Base-by-base conservation (phyloP, 1,140 invertebrate genomes). In the Zaprionus capensis region DNA sequence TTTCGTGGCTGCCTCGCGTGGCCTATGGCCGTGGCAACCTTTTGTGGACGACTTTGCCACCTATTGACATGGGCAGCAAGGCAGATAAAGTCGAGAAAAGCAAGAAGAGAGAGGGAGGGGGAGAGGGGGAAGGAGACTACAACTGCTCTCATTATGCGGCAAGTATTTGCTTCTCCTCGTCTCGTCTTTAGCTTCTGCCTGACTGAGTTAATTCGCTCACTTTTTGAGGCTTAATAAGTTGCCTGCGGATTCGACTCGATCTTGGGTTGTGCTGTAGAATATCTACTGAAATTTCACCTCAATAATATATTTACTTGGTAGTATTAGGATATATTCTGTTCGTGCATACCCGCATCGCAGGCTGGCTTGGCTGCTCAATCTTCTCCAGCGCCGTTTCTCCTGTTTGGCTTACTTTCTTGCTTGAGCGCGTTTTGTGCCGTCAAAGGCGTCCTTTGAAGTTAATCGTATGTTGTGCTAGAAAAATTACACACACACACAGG, bases 361-460 rank as follows among this genome's bases (percentile, higher is more conserved):
- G 14, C 68, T 59, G 28, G 3, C 28, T 51, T 44, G 12, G 36
- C 34, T 49, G 58, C 59, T 76, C 36, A 62, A 63, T 67, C 44
- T 34, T 46, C 41, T 17, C 2, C 41, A 49, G 59, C 28, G 66
- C 71, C 46, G 67, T 51, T 51, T 57, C 63, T 69, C 51, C 66
- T 81, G 76, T 78, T 83, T 88, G 78, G 82, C 84, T 77, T 77
- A 83, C 72, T 87, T 83, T 78, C 78, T 86, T 83, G 84, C 81
- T 76, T 84, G 84, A 88, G 85, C 85, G 81, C 73, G 49, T 82
- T 85, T 64, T 65, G 20, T 59, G 85, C 78, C 82, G 81, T 86
- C 82, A 86, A 86, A 86, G 82, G 79, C 78, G 78, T 81, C 86
- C 85, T 90, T 90, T 90, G 85, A 90, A 90, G 85, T 90, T 90